Percentiles rank a stretch among this genome's conserved stretches.
phyloP scores from a whole-genome alignment of 2,888 invertebrate genomes.

The Plagodis pulveraria region DNA sequence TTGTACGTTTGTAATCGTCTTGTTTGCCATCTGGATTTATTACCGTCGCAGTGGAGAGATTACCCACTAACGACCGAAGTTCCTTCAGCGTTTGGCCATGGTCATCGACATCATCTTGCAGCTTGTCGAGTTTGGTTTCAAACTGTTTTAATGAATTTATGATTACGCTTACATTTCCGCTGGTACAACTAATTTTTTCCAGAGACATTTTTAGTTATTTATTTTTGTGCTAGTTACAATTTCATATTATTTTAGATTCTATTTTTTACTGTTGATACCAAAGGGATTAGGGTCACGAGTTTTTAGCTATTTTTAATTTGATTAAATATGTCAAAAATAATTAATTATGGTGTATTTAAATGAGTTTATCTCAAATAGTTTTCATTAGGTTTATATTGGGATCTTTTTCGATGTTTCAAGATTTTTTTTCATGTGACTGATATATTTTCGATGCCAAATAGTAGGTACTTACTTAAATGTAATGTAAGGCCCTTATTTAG shows the following conservation, averaged over 20 bases:
- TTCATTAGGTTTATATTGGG: too few relatives aligned
- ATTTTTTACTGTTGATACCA: too few relatives aligned
- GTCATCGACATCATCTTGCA: constrained; percentile 62
- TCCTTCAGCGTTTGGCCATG: constrained; percentile 64
- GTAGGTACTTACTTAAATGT: too few relatives aligned
- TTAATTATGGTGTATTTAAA: too few relatives aligned
- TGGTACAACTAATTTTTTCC: constrained; percentile 41
- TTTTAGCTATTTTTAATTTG: not conserved
- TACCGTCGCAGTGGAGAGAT: constrained; percentile 49
- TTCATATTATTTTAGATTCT: too few relatives aligned
- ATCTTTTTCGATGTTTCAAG: too few relatives aligned
- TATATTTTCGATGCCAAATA: too few relatives aligned
- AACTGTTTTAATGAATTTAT: constrained; percentile 60
- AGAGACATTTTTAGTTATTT: constrained; percentile 40
- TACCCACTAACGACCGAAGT: constrained; percentile 57
- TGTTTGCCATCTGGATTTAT: constrained; percentile 36
- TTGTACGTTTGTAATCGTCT: constrained; percentile 36
- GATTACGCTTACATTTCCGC: constrained; percentile 55
- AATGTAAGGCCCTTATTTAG: too few relatives aligned
- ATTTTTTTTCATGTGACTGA: too few relatives aligned
- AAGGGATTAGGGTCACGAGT: not conserved
- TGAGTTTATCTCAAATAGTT: too few relatives aligned
- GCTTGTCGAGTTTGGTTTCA: constrained; percentile 65
- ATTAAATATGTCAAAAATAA: too few relatives aligned
- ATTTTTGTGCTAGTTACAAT: not conserved